A percentile compares a stretch with the other conserved stretches of the same genome.
phyloP scores from a whole-genome alignment of 2,797 vertebrate genomes.

The Lepilemur ruficaudatus region DNA sequence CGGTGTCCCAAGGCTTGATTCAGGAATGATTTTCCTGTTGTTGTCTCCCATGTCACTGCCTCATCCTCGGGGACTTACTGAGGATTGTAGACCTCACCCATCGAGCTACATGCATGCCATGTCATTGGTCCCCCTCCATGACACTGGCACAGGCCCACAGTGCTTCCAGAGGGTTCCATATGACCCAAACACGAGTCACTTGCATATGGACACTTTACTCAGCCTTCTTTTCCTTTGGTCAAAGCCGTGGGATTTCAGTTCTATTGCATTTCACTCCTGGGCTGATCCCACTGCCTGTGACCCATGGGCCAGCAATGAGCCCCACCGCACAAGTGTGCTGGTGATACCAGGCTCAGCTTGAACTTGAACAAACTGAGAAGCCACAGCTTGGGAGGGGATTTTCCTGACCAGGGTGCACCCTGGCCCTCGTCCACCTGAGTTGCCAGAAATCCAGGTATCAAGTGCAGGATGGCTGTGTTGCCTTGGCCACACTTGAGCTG shows the following conservation, averaged over 20 bases:
- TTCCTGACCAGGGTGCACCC: not conserved
- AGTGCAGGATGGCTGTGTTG: not conserved
- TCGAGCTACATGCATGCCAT: not conserved
- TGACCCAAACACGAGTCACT: not conserved
- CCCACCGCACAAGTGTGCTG: not conserved
- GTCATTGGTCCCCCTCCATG: not conserved
- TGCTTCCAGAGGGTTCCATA: not conserved
- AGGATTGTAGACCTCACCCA: not conserved
- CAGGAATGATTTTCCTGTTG: not conserved
- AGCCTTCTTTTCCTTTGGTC: not conserved
- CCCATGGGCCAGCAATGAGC: not conserved
- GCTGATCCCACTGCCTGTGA: not conserved
- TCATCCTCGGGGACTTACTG: not conserved
- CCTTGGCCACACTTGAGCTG: not conserved
- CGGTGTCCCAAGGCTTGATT: not conserved
- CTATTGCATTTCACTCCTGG: not conserved
- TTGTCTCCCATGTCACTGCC: not conserved
- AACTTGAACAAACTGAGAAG: not conserved
- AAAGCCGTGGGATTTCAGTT: not conserved
- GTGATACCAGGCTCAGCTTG: not conserved
- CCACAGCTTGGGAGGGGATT: not conserved
- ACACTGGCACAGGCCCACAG: not conserved
- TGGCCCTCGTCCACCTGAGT: not conserved
- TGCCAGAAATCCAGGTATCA: not conserved
- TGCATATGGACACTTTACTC: not conserved